Percentiles rank a stretch among this genome's conserved stretches.
Evolutionary conservation across 1,140 invertebrate genomes (phyloP).

Genomic region (Limonius californicus): DNA sequence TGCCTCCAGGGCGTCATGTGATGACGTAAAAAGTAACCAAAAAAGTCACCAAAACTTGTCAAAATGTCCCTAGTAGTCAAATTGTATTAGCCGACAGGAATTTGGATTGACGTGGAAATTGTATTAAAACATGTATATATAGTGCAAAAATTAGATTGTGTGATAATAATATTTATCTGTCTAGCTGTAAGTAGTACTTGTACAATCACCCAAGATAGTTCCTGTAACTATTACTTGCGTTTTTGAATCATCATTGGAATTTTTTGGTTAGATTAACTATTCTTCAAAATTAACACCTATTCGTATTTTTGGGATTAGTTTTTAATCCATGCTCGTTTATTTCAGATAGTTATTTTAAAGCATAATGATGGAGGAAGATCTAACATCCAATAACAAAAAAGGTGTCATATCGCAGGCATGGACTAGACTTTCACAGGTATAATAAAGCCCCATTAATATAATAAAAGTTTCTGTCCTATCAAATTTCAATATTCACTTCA

Average conservation of each 20-base stretch:
- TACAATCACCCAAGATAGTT: background rate
- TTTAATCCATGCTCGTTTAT: too few relatives aligned
- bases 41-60: background rate
- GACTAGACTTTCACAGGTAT: conserved; percentile 57
- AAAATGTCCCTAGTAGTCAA: background rate
- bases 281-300: too few relatives aligned
- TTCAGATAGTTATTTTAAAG: background rate
- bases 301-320: too few relatives aligned
- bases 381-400: conserved; percentile 47
- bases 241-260: background rate
- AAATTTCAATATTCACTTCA: too few relatives aligned
- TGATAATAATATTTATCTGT: conserved; percentile 3
- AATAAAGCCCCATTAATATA: too few relatives aligned
- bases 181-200: background rate
- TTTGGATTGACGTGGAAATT: conserved; percentile 30
- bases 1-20: too few relatives aligned
- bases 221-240: background rate
- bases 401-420: conserved; percentile 55
- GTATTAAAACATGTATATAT: conserved; percentile 7
- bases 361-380: conserved; percentile 55
- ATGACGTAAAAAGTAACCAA: background rate
- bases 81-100: background rate
- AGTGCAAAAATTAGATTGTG: conserved; percentile 26
- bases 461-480: too few relatives aligned
- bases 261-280: background rate